Evolutionary conservation across 2,797 vertebrate genomes (phyloP).

Genomic region (Lerista edwardsae): DNA sequence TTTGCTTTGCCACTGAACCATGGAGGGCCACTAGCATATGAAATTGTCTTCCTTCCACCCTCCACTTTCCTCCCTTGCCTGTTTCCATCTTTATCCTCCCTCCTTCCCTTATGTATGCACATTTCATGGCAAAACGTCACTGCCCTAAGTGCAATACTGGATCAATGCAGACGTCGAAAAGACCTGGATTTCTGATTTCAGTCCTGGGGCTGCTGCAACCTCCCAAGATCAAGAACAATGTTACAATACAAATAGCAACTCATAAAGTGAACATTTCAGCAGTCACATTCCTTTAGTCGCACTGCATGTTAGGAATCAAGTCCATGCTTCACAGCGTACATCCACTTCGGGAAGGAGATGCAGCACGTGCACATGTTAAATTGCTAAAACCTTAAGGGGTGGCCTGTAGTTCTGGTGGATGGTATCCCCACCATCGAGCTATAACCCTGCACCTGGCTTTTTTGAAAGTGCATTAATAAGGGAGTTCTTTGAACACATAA

Average conservation of each 20-base stretch:
- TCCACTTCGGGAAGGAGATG: background rate
- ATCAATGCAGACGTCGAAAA: background rate
- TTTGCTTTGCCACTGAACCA: background rate
- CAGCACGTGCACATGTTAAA: background rate
- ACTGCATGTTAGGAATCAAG: slow-evolving; percentile 26
- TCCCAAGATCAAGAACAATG: background rate
- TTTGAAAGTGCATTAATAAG: slow-evolving; percentile 44
- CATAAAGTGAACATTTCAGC: background rate
- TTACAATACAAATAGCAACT: background rate
- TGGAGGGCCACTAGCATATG: too few relatives aligned
- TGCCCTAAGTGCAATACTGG: background rate
- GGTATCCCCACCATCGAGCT: slow-evolving; percentile 24
- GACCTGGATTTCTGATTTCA: background rate
- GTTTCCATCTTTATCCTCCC: background rate
- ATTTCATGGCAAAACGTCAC: background rate
- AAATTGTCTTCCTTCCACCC: too few relatives aligned
- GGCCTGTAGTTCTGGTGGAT: slow-evolving; percentile 28
- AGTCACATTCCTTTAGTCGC: slow-evolving; percentile 10
- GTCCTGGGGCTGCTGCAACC: background rate
- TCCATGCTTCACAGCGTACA: slow-evolving; percentile 18
- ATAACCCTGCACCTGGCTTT: slow-evolving; percentile 42
- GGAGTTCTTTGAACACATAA: slow-evolving; percentile 29
- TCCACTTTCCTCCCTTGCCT: background rate
- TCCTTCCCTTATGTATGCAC: background rate
- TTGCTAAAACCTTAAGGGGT: slow-evolving; percentile 43